Evolutionary conservation across 2,113 vertebrate genomes (phyloP), one percentile per base, ranked within the genome.

Genomic region (Periophthalmus modestus): DNA sequence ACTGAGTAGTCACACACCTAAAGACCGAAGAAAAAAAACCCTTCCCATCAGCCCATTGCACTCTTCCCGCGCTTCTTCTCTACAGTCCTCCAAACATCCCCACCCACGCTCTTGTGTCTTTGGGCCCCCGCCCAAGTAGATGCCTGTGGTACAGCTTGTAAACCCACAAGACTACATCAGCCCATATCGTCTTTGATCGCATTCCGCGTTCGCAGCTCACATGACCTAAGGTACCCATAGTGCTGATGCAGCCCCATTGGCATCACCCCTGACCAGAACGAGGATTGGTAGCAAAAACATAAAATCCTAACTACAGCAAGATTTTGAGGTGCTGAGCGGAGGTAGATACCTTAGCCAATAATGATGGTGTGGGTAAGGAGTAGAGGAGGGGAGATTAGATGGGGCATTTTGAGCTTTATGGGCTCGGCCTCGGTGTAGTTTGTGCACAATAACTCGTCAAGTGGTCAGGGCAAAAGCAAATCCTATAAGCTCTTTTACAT

Each of bases 321-420:
- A 90, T 88, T 91, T 87, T 90, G 89, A 91, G n/a, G n/a, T 89
- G 85, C 82, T 85, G 86, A 87, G 85, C 79, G 71, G 85, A 88
- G 81, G 82, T 63, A 89, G 85, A 86, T 85, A 89, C n/a, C n/a
- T 91, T 87, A 91, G 78, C 82, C 86, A 88, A 85, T 91, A 88
- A 88, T 91, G 87, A 91, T 89, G 82, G 86, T 68, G 77, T 76
- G 57, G 78, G 28, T n/a, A n/a, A 28, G 28, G 28, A 28, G 28
- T 1, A 28, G 28, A 3, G 3, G 28, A 68, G 58, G 28, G 28
- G 66, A 54, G n/a, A n/a, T 21, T 52, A 33, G 71, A 55, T 39
- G 43, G 18, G 58, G 19, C 62, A 21, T 70, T 74, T 63, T 58
- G 48, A 39, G 33, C 34, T 65, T 65, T 65, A 65, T 65, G 62